These are phyloP conservation scores for Passer domesticus DNA, from an alignment of 2,113 vertebrate genomes.

Conservation along the genomic window DNA sequence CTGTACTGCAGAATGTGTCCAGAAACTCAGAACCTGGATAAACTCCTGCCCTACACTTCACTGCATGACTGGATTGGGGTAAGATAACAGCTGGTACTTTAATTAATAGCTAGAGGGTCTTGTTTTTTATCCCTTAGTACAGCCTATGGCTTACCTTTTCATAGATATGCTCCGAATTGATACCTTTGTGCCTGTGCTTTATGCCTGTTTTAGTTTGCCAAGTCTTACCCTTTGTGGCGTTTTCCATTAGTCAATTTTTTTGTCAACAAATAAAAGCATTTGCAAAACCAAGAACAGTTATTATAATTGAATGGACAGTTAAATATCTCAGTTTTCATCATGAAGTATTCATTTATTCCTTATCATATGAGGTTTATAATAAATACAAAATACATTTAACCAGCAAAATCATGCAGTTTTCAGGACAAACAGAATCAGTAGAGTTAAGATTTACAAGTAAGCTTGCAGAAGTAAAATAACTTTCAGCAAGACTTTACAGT, in stretches of 20 bases:
- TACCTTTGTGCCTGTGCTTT: background rate
- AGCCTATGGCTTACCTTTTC: background rate
- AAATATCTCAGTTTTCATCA: background rate
- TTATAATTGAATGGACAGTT: background rate
- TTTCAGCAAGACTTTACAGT: background rate
- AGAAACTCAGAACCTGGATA: conserved; percentile 80
- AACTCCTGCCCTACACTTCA: conserved; percentile 86
- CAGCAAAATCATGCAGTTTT: background rate
- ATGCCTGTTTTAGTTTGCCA: background rate
- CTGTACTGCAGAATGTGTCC: conserved; percentile 83
- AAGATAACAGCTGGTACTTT: conserved; percentile 50
- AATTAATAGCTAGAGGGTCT: background rate
- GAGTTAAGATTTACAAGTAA: background rate
- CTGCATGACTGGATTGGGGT: conserved; percentile 83
- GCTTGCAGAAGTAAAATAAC: background rate
- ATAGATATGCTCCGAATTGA: background rate
- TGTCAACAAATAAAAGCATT: background rate
- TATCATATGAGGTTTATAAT: background rate
- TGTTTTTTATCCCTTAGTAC: background rate
- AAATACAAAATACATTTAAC: background rate
- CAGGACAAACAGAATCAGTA: background rate
- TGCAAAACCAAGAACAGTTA: background rate
- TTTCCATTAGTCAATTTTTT: background rate
- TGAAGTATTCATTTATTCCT: background rate
- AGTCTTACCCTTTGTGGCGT: background rate